Evolutionary conservation across 2,888 invertebrate genomes (phyloP).

Genomic region (Fragum whitleyi): DNA sequence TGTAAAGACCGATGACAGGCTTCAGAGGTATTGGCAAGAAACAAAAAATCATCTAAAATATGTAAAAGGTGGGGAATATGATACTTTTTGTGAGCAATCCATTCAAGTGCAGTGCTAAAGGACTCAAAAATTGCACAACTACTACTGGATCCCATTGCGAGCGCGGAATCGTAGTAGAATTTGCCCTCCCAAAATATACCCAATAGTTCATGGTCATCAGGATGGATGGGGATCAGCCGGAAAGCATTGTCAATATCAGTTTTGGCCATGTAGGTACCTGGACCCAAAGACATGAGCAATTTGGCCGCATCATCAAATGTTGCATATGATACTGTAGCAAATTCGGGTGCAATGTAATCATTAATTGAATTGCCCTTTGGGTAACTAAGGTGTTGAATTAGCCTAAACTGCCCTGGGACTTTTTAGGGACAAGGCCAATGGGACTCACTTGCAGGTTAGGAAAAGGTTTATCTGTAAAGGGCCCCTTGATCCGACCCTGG

Average conservation of each 20-base stretch:
- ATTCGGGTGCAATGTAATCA: constrained; percentile 37
- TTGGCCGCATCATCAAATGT: constrained; percentile 43
- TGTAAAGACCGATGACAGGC: constrained; percentile 7
- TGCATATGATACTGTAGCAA: constrained; percentile 33
- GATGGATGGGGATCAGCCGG: too few species aligned
- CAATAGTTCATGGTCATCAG: too few species aligned
- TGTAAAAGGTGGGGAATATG: constrained; percentile 28
- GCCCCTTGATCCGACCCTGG: constrained; percentile 21
- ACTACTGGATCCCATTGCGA: constrained; percentile 43
- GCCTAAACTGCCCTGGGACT: constrained; percentile 42
- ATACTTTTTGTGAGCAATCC: constrained; percentile 17
- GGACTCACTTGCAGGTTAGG: constrained; percentile 35
- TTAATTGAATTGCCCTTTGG: constrained; percentile 49
- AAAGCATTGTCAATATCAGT: too few species aligned
- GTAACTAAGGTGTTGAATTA: constrained; percentile 57
- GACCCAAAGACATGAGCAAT: constrained; percentile 15
- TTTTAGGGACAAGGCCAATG: constrained; percentile 51
- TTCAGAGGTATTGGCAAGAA: constrained; percentile 2
- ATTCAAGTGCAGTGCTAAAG: constrained; percentile 42
- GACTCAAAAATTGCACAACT: constrained; percentile 56
- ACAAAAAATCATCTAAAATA: constrained; percentile 54
- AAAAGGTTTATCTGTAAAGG: constrained; percentile 19
- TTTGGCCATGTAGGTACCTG: constrained; percentile 36
- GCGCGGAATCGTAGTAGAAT: constrained; percentile 49
- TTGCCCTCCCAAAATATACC: constrained; percentile 34